These are phyloP conservation scores for Cebus imitator DNA, from an alignment of 2,113 vertebrate genomes.

Conservation along the genomic window DNA sequence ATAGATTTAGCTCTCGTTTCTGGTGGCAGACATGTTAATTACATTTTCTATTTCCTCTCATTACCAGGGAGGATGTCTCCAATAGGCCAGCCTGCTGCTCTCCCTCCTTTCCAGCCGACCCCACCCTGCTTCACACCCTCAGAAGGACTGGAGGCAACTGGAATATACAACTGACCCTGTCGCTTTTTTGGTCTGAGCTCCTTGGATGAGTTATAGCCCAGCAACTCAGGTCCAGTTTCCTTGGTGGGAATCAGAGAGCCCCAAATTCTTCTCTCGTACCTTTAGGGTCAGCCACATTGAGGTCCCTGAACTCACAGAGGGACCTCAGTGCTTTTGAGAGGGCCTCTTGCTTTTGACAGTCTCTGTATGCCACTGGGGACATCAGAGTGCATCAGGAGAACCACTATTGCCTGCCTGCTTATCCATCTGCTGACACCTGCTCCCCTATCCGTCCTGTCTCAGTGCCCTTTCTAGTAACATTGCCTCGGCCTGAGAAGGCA, in stretches of 20 bases:
- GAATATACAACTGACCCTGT: neutral
- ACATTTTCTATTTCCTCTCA: slow-evolving; percentile 74
- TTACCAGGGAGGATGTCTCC: slow-evolving; percentile 22
- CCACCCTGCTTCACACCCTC: neutral
- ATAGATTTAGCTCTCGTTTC: slow-evolving; percentile 61
- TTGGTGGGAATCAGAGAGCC: neutral
- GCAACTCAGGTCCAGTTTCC: fast-evolving
- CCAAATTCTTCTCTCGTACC: too few species aligned
- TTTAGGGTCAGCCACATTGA: fast-evolving
- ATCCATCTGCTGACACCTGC: too few species aligned
- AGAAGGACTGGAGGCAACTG: neutral
- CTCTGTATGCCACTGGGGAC: neutral
- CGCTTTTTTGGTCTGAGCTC: neutral
- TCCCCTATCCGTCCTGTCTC: fast-evolving
- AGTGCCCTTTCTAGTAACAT: fast-evolving
- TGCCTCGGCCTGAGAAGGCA: neutral
- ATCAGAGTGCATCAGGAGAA: neutral
- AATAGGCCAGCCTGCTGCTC: neutral
- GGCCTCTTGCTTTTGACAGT: neutral
- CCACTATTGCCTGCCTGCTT: fast-evolving
- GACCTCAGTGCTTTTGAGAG: neutral
- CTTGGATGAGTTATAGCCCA: neutral
- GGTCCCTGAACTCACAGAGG: too few species aligned
- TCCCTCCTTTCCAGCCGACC: too few species aligned
- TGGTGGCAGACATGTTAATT: slow-evolving; percentile 74